Percentiles rank a stretch among this genome's conserved stretches.
These are phyloP conservation scores for Mungos mungo DNA, from an alignment of 2,113 vertebrate genomes.

Conservation along the genomic window DNA sequence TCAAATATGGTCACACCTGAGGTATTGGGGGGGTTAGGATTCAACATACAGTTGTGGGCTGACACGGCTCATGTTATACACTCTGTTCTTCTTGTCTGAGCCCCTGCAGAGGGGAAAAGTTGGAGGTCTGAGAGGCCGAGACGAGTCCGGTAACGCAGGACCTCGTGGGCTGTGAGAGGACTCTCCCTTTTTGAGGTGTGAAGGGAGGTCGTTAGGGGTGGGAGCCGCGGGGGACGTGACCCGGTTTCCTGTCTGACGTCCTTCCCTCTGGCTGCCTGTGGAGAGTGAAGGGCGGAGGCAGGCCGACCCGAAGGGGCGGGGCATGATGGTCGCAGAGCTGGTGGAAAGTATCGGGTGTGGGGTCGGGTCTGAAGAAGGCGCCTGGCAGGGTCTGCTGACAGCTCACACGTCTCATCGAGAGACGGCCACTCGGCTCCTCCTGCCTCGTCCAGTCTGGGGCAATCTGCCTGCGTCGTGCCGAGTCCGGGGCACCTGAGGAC, in stretches of 20 bases:
- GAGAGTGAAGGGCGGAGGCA: background rate
- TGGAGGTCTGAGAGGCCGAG: background rate
- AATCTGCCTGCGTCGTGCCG: background rate
- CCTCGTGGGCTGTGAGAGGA: rapidly evolving
- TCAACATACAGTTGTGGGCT: background rate
- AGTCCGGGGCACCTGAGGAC: background rate
- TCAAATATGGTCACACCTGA: background rate
- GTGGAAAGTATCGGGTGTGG: background rate
- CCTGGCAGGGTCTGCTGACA: too few species aligned
- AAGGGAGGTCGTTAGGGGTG: background rate
- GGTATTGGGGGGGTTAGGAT: too few species aligned
- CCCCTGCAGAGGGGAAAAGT: background rate
- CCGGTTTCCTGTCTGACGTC: background rate
- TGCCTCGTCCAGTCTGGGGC: background rate
- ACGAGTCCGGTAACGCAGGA: background rate
- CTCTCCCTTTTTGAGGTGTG: background rate
- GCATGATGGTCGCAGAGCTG: background rate
- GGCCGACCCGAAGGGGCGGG: rapidly evolving
- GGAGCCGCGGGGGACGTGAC: background rate
- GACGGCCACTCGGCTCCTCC: background rate
- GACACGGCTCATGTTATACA: background rate
- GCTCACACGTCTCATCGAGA: background rate
- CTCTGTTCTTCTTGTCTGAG: background rate
- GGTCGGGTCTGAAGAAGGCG: background rate
- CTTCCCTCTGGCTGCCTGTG: background rate